phyloP scores from a whole-genome alignment of 35 echinoderm and acorn worm species.

The Hemicentrotus pulcherrimus region DNA sequence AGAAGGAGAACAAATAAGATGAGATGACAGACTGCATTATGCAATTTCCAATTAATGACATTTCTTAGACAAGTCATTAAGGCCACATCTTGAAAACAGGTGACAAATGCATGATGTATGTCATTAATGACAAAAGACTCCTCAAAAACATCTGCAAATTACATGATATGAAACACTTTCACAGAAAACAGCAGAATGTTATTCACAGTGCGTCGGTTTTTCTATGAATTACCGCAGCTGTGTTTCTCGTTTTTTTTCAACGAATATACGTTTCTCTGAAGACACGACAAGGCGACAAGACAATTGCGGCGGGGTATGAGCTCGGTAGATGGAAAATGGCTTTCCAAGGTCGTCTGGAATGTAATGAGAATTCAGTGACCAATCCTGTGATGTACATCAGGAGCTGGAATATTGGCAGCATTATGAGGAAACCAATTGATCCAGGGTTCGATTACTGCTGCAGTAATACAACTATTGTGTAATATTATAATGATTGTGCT shows the following conservation, averaged over 20 bases:
- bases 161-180: neutral
- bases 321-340: neutral
- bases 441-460: neutral
- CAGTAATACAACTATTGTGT: too few relatives aligned
- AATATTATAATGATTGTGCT: too few relatives aligned
- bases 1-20: too few relatives aligned
- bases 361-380: neutral
- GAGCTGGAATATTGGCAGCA: neutral
- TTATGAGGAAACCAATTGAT: neutral
- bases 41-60: neutral
- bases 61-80: neutral
- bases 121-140: neutral
- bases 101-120: too few relatives aligned
- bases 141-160: neutral
- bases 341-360: neutral
- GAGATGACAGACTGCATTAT: too few relatives aligned
- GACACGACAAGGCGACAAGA: neutral
- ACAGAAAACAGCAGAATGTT: neutral
- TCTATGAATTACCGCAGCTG: neutral
- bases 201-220: neutral
- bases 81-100: neutral
- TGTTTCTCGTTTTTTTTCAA: neutral
- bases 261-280: neutral
- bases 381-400: neutral
- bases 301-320: neutral